Percentiles rank a stretch among this genome's conserved stretches.
phyloP scores from a whole-genome alignment of 2,888 invertebrate genomes.

The Craniophora ligustri region DNA sequence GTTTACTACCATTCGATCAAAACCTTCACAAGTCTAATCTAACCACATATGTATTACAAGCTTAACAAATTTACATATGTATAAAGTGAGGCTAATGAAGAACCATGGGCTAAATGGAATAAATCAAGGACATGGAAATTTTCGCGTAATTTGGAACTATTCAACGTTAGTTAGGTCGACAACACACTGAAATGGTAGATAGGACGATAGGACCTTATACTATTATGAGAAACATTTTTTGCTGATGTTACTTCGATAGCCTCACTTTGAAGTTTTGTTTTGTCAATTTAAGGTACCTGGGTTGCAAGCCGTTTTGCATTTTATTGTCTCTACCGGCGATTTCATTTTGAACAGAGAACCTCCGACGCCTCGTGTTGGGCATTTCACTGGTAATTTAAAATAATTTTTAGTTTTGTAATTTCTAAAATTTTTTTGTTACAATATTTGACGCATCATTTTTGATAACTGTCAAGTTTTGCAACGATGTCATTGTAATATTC shows the following conservation, averaged over 20 bases:
- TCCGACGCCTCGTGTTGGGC: conserved; percentile 80
- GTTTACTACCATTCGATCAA: too few species aligned
- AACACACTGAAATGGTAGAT: not conserved
- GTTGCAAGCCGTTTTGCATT: conserved; percentile 65
- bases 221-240: not conserved
- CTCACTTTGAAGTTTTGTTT: not conserved
- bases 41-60: not conserved
- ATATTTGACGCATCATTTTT: conserved; percentile 46
- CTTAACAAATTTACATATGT: too few species aligned
- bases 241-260: not conserved
- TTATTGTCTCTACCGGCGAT: conserved; percentile 61
- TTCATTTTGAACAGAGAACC: conserved; percentile 79
- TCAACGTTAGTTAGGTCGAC: not conserved
- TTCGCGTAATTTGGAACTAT: not conserved
- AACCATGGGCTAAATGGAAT: not conserved
- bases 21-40: too few species aligned
- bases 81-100: not conserved
- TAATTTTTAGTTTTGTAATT: conserved; percentile 47
- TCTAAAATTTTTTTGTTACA: conserved; percentile 29
- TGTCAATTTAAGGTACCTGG: conserved; percentile 61
- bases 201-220: not conserved
- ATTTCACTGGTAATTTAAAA: conserved; percentile 67
- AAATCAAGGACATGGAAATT: not conserved
- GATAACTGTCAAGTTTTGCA: conserved; percentile 28
- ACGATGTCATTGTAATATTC: not conserved